These are phyloP conservation scores for Drosophila neocordata DNA, from an alignment of 1,140 invertebrate species.

Conservation along the genomic window DNA sequence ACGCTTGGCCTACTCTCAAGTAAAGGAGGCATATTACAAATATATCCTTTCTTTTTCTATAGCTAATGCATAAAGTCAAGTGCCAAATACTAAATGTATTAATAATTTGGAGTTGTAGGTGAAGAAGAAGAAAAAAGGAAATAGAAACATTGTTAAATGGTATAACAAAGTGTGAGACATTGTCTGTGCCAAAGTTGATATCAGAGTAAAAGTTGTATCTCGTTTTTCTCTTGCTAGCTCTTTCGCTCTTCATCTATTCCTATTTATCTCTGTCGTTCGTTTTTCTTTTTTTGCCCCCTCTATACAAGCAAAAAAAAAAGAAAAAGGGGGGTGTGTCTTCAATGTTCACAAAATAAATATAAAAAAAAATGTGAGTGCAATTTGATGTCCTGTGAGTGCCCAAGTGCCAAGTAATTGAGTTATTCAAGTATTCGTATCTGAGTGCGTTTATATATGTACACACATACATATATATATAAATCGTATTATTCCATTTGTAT, in stretches of 20 bases:
- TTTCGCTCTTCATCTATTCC: not conserved
- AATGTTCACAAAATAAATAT: not conserved
- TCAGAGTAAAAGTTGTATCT: not conserved
- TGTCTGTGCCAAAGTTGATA: too few relatives aligned
- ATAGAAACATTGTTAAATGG: not conserved
- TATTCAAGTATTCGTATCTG: conserved; percentile 8
- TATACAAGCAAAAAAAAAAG: not conserved
- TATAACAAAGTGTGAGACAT: not conserved
- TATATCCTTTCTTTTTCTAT: not conserved
- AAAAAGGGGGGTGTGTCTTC: not conserved
- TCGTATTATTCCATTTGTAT: not conserved
- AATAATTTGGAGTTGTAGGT: not conserved
- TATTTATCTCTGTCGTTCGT: not conserved
- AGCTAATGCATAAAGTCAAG: not conserved
- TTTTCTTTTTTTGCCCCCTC: too few relatives aligned
- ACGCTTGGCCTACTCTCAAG: conserved; percentile 25
- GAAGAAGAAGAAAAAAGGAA: not conserved
- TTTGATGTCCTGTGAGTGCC: conserved; percentile 4
- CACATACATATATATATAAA: not conserved
- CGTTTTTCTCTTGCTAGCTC: not conserved
- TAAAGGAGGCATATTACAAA: not conserved
- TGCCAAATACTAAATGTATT: not conserved
- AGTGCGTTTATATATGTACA: not conserved
- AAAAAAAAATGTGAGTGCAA: not conserved
- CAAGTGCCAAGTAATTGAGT: conserved; percentile 11